These are phyloP conservation scores for Meandrina meandrites DNA, from an alignment of 92 coral and sea anemone genomes.

Conservation along the genomic window DNA sequence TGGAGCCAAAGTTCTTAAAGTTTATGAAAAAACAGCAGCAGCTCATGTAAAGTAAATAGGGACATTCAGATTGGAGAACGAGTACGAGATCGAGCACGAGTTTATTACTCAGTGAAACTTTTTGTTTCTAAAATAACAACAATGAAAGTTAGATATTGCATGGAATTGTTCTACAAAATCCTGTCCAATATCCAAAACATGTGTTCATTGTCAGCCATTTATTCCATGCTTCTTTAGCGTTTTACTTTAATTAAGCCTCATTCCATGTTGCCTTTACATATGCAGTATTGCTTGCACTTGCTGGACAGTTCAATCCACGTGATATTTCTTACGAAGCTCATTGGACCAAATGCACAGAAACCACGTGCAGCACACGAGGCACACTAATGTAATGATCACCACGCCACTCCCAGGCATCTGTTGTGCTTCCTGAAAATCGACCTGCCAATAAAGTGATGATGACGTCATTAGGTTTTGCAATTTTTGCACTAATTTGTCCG, in stretches of 20 bases:
- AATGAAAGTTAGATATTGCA: not conserved
- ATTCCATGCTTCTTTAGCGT: no score
- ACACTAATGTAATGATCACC: constrained; percentile 55
- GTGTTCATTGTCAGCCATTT: no score
- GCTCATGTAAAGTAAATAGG: no score
- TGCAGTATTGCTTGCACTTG: not conserved
- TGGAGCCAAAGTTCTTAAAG: no score
- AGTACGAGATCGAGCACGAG: no score
- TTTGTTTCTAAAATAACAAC: not conserved
- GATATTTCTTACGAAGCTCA: constrained; percentile 73
- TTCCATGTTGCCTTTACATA: not conserved
- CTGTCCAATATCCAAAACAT: not conserved
- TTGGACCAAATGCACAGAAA: constrained; percentile 74
- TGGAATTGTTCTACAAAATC: not conserved
- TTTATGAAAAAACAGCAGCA: no score
- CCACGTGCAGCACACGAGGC: constrained; percentile 76
- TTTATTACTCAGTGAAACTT: not conserved
- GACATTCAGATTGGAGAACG: no score
- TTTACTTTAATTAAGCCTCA: not conserved
- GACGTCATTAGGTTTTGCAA: not conserved
- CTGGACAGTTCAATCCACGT: constrained; percentile 46
- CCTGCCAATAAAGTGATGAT: not conserved
- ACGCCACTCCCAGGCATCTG: constrained; percentile 53
- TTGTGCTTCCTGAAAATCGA: not conserved
- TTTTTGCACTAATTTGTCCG: not conserved